Evolutionary conservation across 2,888 invertebrate genomes (phyloP), one percentile per base, ranked within the genome.

Genomic region (Ophonus ardosiacus): DNA sequence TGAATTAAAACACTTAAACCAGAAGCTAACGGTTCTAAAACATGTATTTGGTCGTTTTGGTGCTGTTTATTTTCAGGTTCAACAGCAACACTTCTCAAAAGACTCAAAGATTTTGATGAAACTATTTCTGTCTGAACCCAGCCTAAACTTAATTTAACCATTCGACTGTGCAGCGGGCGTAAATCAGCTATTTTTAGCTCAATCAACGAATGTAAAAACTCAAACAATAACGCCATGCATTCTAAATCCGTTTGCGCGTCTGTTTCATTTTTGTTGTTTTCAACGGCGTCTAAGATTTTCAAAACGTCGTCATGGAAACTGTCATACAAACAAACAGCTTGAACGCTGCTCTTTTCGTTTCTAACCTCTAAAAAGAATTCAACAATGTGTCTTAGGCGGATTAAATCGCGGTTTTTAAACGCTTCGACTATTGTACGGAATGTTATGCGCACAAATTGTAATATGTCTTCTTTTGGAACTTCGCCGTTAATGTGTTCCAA

Each of bases 341-440:
- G 85, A 17, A 87, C 86, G 61, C 86, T 85, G 81, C 86, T 87
- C 51, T 90, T 90, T 81, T 91, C 91, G 81, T 91, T 88, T 80
- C 90, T 89, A 40, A 92, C 91, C 87, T 93, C 93, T 21, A 92
- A 88, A 87, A 93, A 93, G 88, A 93, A 93, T 80, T 93, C 93
- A 6, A 93, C 92, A 10, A 93, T 91, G 81, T 93, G 93, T 85
- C 92, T 88, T 59, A 94, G 87, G 15, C 93, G 88, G 56, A 92
- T 89, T 7, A 91, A 88, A 88, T 93, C 93, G 76, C 90, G 90
- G 38, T 89, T 88, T 85, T 89, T 89, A 84, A 93, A 91, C 1
- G 93, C 92, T 78, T 92, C 91, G 6, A 90, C 89, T 15, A 93
- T 90, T 38, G 92, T 92, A 17, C 89, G 90, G 86, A 93, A 93